phyloP scores from a whole-genome alignment of 2,797 vertebrate genomes.

The Masticophis lateralis region DNA sequence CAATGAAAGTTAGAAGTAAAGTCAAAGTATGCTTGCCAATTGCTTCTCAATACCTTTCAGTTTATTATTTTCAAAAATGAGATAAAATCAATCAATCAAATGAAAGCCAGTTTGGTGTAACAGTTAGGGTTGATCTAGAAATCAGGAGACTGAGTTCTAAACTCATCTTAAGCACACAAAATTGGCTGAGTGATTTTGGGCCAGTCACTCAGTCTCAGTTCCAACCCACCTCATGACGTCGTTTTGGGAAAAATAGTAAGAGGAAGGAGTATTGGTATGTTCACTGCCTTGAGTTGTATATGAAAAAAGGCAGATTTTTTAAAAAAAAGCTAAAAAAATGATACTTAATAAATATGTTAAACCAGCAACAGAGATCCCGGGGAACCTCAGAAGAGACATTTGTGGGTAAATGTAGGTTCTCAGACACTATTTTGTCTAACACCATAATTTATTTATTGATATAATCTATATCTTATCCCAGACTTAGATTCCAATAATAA shows the following conservation, averaged over 20 bases:
- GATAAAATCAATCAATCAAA: not conserved
- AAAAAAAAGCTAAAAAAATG: not conserved
- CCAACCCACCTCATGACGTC: not conserved
- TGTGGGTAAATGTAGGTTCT: not conserved
- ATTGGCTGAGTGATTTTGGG: not conserved
- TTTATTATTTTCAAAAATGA: not conserved
- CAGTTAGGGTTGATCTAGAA: not conserved
- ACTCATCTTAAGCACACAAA: not conserved
- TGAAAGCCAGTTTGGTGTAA: not conserved
- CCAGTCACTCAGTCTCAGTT: not conserved
- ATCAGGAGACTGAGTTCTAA: not conserved
- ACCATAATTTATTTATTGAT: not conserved
- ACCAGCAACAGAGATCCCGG: not conserved
- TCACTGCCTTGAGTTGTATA: not conserved
- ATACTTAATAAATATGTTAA: not conserved
- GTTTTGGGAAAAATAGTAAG: not conserved
- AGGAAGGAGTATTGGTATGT: not conserved
- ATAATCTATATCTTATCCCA: not conserved
- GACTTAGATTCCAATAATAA: not conserved
- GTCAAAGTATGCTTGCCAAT: not conserved
- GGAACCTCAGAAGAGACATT: not conserved
- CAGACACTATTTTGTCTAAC: not conserved
- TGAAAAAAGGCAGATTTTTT: not conserved
- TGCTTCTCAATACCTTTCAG: not conserved
- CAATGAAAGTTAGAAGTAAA: not conserved